Conservation (phyloP, 2,797 vertebrate species). For the Yasuhikotakia modesta region DNA sequence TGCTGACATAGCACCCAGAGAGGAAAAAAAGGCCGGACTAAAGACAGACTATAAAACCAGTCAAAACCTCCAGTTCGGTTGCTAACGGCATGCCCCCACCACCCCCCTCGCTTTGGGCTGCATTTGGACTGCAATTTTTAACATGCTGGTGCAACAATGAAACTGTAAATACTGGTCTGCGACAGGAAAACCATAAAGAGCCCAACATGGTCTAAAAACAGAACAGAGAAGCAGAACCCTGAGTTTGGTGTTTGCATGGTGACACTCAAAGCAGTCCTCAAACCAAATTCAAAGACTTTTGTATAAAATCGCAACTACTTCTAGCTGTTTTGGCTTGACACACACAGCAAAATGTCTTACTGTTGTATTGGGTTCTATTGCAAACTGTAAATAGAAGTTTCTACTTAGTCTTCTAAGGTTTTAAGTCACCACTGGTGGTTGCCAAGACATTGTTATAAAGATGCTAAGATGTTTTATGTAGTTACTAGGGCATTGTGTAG, state of each 20-base stretch:
- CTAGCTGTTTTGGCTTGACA: no score
- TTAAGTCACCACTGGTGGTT: no score
- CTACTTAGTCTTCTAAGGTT: no score
- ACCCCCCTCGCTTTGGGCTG: not conserved
- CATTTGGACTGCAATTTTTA: not conserved
- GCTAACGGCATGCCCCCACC: not conserved
- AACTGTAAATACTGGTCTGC: slow-evolving; percentile 9
- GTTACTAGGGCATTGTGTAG: no score
- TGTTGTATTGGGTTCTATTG: no score
- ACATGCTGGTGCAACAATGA: slow-evolving; percentile 8
- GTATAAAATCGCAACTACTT: not conserved
- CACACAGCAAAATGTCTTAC: no score
- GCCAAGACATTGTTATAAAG: no score
- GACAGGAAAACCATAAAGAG: slow-evolving; percentile 16
- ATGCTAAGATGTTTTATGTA: no score
- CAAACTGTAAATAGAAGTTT: no score
- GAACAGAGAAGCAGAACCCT: not conserved
- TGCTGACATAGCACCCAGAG: slow-evolving; percentile 74
- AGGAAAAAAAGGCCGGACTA: slow-evolving; percentile 63
- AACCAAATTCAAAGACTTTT: not conserved
- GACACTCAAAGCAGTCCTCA: not conserved
- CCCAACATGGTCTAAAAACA: not conserved
- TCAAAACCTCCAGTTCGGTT: not conserved
- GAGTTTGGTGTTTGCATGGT: slow-evolving; percentile 8
- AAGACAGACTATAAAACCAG: slow-evolving; percentile 29